Conservation (phyloP, 2,113 vertebrate genomes). For the Hippocampus abdominalis region DNA sequence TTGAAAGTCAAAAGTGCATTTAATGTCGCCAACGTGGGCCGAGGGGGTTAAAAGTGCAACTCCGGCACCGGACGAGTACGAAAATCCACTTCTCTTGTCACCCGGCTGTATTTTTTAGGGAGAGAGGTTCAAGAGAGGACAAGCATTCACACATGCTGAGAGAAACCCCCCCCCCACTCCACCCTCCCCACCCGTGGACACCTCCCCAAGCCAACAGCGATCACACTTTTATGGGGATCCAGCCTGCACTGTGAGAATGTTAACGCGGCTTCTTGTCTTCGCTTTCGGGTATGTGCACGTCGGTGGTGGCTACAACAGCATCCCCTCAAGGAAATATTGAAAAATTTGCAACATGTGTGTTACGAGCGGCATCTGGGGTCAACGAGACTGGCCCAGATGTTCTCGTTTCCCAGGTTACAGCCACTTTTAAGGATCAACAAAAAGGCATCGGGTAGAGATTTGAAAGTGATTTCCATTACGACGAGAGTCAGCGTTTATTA, state of each 20-base stretch:
- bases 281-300: slow-evolving; percentile 21
- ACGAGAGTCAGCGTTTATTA: too few relatives aligned
- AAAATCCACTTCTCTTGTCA: slow-evolving; percentile 56
- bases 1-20: neutral
- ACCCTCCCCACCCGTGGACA: slow-evolving; percentile 7
- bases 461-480: too few relatives aligned
- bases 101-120: slow-evolving; percentile 53
- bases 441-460: too few relatives aligned
- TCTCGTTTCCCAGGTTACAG: too few relatives aligned
- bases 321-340: neutral
- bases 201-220: slow-evolving; percentile 61
- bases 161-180: neutral
- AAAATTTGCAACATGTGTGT: neutral
- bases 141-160: slow-evolving; percentile 8
- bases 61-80: slow-evolving; percentile 26
- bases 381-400: too few relatives aligned
- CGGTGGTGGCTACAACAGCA: neutral
- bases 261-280: slow-evolving; percentile 5
- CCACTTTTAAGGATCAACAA: too few relatives aligned
- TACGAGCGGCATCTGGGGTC: too few relatives aligned
- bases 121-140: slow-evolving; percentile 74
- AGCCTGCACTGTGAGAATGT: slow-evolving; percentile 41
- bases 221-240: slow-evolving; percentile 73
- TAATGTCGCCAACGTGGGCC: neutral
- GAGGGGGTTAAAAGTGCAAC: slow-evolving; percentile 39